A percentile compares a stretch with the other conserved stretches of the same genome.
Evolutionary conservation across 2,113 vertebrate genomes (phyloP).

Genomic region (Prinia subflava): DNA sequence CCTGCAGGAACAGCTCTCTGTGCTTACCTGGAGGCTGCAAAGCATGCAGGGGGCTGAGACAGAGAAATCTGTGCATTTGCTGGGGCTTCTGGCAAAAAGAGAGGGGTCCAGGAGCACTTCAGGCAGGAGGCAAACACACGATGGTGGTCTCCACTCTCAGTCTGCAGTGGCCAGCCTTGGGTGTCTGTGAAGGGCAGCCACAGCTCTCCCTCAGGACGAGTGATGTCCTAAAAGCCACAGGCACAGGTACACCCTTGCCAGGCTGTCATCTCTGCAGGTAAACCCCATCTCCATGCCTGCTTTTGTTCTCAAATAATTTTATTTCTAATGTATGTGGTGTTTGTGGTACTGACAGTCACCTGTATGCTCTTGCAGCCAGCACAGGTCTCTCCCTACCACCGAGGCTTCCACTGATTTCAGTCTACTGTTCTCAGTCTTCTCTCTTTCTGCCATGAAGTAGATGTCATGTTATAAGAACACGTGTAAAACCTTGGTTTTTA

Average conservation of each 20-base stretch:
- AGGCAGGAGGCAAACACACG: rapidly evolving
- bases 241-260: neutral
- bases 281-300: neutral
- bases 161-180: rapidly evolving
- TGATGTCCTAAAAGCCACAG: neutral
- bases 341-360: neutral
- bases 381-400: neutral
- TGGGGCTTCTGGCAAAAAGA: neutral
- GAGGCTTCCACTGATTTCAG: neutral
- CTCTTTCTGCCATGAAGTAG: neutral
- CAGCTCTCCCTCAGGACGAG: rapidly evolving
- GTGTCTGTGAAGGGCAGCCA: neutral
- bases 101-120: neutral
- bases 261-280: neutral
- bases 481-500: neutral
- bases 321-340: neutral
- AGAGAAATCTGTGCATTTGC: neutral
- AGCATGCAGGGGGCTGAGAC: neutral
- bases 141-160: rapidly evolving
- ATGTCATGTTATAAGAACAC: neutral
- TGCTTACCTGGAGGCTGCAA: neutral
- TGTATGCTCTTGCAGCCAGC: neutral
- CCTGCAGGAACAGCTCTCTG: rapidly evolving
- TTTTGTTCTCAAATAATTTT: neutral
- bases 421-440: neutral